Evolutionary conservation across 2,888 invertebrate genomes (phyloP).

Genomic region (Parnassius mnemosyne): DNA sequence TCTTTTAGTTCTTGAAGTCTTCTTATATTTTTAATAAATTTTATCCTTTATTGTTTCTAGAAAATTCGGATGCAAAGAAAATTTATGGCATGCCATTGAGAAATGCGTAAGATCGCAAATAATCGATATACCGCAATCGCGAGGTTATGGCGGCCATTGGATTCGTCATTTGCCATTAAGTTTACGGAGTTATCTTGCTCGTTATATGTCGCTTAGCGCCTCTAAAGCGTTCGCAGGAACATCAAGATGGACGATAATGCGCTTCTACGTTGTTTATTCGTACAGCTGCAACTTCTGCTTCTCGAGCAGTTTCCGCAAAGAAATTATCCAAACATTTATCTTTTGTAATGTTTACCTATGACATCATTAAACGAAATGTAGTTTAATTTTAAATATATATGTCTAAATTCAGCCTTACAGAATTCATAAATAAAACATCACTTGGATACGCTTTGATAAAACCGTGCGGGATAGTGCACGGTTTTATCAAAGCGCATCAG

Average conservation of each 20-base stretch:
- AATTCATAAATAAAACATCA: too few relatives aligned
- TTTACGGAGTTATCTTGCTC: slow-evolving; percentile 27
- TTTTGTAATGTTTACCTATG: too few relatives aligned
- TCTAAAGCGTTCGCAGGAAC: slow-evolving; percentile 11
- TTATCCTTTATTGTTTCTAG: too few relatives aligned
- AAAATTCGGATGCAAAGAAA: too few relatives aligned
- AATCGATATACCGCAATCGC: slow-evolving; percentile 11
- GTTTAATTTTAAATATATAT: too few relatives aligned
- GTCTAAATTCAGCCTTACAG: too few relatives aligned
- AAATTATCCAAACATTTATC: not conserved
- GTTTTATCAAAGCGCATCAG: too few relatives aligned
- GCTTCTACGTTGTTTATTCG: slow-evolving; percentile 10
- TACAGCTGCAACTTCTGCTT: slow-evolving; percentile 3
- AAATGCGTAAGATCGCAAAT: slow-evolving; percentile 10
- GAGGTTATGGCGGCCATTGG: slow-evolving; percentile 2
- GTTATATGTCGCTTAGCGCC: slow-evolving; percentile 38
- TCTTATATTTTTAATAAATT: too few relatives aligned
- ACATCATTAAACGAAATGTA: too few relatives aligned
- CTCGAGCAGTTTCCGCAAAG: not conserved
- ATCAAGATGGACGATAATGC: slow-evolving; percentile 20
- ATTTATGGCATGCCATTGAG: not conserved
- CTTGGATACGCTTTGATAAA: too few relatives aligned
- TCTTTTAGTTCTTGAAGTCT: too few relatives aligned
- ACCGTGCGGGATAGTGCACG: too few relatives aligned
- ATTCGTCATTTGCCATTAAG: slow-evolving; percentile 18